Conservation (phyloP, 2,888 invertebrate genomes). For the Acrobasis consociella region DNA sequence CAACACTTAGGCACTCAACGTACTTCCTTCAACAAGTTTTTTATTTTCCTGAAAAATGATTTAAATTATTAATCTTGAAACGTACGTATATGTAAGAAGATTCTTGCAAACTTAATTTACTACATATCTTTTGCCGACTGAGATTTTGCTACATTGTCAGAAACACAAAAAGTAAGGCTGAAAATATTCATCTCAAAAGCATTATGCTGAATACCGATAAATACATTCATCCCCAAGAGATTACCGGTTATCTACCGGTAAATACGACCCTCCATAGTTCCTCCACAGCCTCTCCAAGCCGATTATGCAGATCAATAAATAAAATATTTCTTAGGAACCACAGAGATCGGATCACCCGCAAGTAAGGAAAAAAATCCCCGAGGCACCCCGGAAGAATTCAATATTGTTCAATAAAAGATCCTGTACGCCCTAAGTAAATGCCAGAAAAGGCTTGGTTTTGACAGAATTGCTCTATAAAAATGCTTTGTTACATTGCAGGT, state of each 20-base stretch:
- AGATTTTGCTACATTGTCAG: too few species aligned
- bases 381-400: slow-evolving; percentile 48
- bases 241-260: slow-evolving; percentile 15
- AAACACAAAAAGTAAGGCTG: neutral
- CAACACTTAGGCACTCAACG: too few species aligned
- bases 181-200: neutral
- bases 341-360: slow-evolving; percentile 10
- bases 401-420: slow-evolving; percentile 56
- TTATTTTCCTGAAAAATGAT: too few species aligned
- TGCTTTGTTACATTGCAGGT: slow-evolving; percentile 35
- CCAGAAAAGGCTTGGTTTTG: slow-evolving; percentile 31
- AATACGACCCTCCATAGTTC: slow-evolving; percentile 28
- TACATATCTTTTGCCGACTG: too few species aligned
- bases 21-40: too few species aligned
- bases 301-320: slow-evolving; percentile 60
- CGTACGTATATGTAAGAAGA: too few species aligned
- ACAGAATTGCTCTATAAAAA: slow-evolving; percentile 38
- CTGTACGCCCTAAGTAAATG: slow-evolving; percentile 40
- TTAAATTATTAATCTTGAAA: too few species aligned
- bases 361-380: slow-evolving; percentile 42
- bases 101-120: too few species aligned
- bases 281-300: slow-evolving; percentile 39
- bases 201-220: slow-evolving; percentile 5
- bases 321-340: slow-evolving; percentile 45
- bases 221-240: neutral